Conservation (phyloP, 92 coral and sea anemone species). For the Parazoanthus darwini region DNA sequence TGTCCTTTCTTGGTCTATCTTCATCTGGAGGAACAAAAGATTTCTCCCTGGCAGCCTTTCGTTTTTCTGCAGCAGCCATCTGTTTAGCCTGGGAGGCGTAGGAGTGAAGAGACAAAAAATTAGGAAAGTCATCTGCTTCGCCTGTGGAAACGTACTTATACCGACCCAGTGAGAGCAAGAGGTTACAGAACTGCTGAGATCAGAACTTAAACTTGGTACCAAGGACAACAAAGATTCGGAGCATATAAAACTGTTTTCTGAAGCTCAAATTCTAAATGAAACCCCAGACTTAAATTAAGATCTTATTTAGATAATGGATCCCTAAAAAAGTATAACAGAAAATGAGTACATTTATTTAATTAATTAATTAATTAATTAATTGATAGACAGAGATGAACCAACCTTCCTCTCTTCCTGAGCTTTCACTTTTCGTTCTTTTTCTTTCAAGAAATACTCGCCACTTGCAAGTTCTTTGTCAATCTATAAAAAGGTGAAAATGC, state of each 20-base stretch:
- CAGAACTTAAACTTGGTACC: too few relatives aligned
- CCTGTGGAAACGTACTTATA: too few relatives aligned
- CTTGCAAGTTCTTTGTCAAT: conserved; percentile 96
- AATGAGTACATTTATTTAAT: not conserved
- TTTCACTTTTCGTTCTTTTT: conserved; percentile 80
- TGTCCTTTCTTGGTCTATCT: conserved; percentile 53
- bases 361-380: not conserved
- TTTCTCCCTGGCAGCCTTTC: conserved; percentile 79
- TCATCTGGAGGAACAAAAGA: conserved; percentile 96
- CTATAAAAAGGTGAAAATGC: conserved; percentile 43
- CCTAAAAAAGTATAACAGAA: too few relatives aligned
- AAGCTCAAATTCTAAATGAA: too few relatives aligned
- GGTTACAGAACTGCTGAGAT: too few relatives aligned
- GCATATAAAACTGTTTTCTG: too few relatives aligned
- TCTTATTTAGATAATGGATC: too few relatives aligned
- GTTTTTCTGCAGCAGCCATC: conserved; percentile 74
- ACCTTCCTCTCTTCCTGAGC: conserved; percentile 87
- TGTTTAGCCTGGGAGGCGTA: conserved; percentile 64
- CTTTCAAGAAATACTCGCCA: conserved; percentile 95
- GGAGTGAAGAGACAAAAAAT: too few relatives aligned
- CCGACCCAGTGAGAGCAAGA: too few relatives aligned
- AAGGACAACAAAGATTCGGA: too few relatives aligned
- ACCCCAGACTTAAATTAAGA: too few relatives aligned
- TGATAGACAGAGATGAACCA: not conserved
- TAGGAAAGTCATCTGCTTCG: too few relatives aligned